Conservation (phyloP, 2,797 vertebrate genomes). For the Gila robusta region DNA sequence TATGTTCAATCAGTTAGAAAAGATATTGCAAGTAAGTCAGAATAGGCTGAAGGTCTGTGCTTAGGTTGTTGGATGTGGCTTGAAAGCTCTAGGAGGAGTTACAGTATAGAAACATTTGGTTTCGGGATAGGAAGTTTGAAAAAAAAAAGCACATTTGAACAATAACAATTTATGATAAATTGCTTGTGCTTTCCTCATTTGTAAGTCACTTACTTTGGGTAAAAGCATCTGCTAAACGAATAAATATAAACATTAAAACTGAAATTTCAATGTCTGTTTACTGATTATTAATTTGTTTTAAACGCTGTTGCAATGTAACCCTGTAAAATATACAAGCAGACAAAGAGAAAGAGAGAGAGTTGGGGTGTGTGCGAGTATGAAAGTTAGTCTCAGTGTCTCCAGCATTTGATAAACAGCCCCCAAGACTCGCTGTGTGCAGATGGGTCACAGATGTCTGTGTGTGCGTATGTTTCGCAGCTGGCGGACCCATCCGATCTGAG, state of each 20-base stretch:
- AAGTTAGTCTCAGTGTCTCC: conserved; percentile 29
- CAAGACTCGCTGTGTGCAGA: conserved; percentile 39
- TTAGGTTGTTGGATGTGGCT: background rate
- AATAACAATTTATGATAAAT: conserved; percentile 2
- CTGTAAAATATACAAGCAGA: conserved; percentile 13
- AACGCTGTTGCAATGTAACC: conserved; percentile 6
- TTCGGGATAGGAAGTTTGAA: background rate
- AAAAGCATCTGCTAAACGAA: conserved; percentile 10
- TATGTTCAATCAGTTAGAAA: background rate
- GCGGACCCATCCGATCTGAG: conserved; percentile 44
- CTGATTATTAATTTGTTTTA: background rate
- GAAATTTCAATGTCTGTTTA: background rate
- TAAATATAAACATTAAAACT: background rate
- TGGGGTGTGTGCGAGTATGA: background rate
- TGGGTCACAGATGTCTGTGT: conserved; percentile 39
- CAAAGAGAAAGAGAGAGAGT: background rate
- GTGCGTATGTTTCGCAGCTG: conserved; percentile 54
- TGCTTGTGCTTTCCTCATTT: background rate
- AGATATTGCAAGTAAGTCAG: background rate
- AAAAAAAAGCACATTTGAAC: background rate
- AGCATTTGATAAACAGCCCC: conserved; percentile 48
- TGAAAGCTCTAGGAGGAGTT: background rate
- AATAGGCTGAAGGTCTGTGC: background rate
- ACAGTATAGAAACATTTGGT: background rate
- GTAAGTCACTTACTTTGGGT: background rate